These are phyloP conservation scores for Meta bourneti DNA, from an alignment of 2,888 invertebrate genomes.

Conservation along the genomic window DNA sequence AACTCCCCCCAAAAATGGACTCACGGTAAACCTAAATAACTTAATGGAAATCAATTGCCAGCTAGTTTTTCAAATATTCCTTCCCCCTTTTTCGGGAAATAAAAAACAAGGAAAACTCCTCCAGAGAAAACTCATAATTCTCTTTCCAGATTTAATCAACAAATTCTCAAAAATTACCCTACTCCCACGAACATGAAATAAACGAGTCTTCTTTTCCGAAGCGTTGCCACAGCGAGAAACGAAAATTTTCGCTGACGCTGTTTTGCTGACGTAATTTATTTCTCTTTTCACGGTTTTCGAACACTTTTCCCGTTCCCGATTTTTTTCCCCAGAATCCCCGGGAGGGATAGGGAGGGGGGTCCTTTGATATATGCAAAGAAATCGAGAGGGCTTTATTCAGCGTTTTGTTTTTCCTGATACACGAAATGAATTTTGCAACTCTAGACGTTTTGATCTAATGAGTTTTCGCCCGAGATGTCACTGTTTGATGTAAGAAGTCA, in stretches of 20 bases:
- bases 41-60: not conserved
- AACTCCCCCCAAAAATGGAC: not conserved
- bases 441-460: conserved; percentile 68
- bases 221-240: conserved; percentile 45
- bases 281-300: conserved; percentile 63
- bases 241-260: conserved; percentile 64
- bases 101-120: not conserved
- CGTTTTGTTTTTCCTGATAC: conserved; percentile 49
- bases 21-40: not conserved
- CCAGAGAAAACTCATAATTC: conserved; percentile 20
- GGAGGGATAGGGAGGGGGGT: not conserved
- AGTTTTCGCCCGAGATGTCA: conserved; percentile 61
- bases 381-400: conserved; percentile 58
- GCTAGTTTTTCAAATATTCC: not conserved
- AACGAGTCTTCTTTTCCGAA: not conserved
- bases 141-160: conserved; percentile 59
- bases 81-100: not conserved
- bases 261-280: conserved; percentile 70
- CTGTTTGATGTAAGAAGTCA: conserved; percentile 42
- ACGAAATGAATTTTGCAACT: conserved; percentile 67
- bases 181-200: not conserved
- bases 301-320: conserved; percentile 6
- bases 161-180: conserved; percentile 43
- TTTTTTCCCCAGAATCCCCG: not conserved
- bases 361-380: conserved; percentile 59